Percentiles rank a stretch among this genome's conserved stretches.
phyloP scores from a whole-genome alignment of 1,140 invertebrate genomes.

The Muscidifurax raptorellus region DNA sequence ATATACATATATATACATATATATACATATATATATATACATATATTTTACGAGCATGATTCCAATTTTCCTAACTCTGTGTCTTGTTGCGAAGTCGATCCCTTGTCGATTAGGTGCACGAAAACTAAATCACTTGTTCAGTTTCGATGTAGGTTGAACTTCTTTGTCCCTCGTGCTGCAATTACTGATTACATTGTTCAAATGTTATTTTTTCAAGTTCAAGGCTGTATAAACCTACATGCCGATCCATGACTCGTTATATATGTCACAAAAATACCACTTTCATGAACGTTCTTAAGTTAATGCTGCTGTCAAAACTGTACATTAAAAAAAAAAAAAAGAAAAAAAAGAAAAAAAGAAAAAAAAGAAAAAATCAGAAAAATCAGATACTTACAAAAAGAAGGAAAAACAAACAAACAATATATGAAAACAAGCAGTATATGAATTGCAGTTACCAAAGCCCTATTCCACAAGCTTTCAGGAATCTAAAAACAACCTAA shows the following conservation, averaged over 20 bases:
- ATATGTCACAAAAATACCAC: background rate
- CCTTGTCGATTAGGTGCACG: background rate
- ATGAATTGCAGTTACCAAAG: background rate
- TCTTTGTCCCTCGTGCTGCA: slow-evolving; percentile 30
- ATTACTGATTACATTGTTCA: slow-evolving; percentile 25
- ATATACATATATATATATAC: background rate
- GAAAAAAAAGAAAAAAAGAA: slow-evolving; percentile 9
- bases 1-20: background rate
- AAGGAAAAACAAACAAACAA: slow-evolving; percentile 13
- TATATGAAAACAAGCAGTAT: slow-evolving; percentile 11
- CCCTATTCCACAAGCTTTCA: background rate
- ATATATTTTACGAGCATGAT: slow-evolving; percentile 31
- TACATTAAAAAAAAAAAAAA: slow-evolving; percentile 3
- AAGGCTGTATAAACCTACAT: slow-evolving; percentile 2
- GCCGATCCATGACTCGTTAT: background rate
- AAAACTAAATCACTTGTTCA: slow-evolving; percentile 8
- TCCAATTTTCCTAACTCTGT: slow-evolving; percentile 31
- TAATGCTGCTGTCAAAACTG: background rate
- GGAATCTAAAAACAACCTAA: background rate
- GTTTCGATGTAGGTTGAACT: slow-evolving; percentile 33
- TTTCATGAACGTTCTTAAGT: background rate
- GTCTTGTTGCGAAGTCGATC: slow-evolving; percentile 13
- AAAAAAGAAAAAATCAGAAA: slow-evolving; percentile 21
- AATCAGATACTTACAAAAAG: no score
- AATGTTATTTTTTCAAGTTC: background rate